Evolutionary conservation across 2,797 vertebrate species (phyloP), one percentile per base, ranked within the genome.

Genomic region (Peromyscus eremicus): DNA sequence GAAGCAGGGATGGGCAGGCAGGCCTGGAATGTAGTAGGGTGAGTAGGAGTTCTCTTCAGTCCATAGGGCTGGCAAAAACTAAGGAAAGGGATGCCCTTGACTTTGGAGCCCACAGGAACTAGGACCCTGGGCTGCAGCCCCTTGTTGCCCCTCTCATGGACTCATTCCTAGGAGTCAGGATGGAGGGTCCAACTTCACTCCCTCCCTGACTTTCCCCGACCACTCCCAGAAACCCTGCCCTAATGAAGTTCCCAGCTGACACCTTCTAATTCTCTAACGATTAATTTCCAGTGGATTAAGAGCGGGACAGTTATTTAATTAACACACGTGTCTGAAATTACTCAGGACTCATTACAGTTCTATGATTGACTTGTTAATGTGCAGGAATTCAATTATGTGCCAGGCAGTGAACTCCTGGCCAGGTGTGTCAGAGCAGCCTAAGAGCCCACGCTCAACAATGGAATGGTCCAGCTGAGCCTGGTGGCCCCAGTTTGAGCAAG

Each of bases 281-380:
- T 98, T 98, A 98, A 98, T 98, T 98, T 98, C 89, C 96, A 97
- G 97, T 0, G 76, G 98, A 98, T 98, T 98, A 98, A 98, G 98
- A 97, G 95, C 85, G 19, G 98, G 98, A 98, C 98, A 98, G 98
- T 97, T 98, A 98, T 98, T 98, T 98, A 98, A 98, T 99, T 98
- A 98, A 98, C 98, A 98, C 91, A 97, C 98, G 98, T 3, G 98
- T 98, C 98, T 97, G 98, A 98, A 98, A 98, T 98, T 98, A 98
- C 98, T 98, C 98, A 95, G 95, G 97, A 98, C 97, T 98, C 98
- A 98, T 98, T 98, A 97, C 98, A 97, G 96, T 97, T 97, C 86
- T 40, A 64, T 98, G 98, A 98, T 98, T 98, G 98, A 98, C 98
- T 98, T 97, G 96, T 98, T 98, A 98, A 98, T 89, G 95, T 3